Evolutionary conservation across 2,797 vertebrate species (phyloP), one percentile per base, ranked within the genome.

Genomic region (Geotrypetes seraphini): DNA sequence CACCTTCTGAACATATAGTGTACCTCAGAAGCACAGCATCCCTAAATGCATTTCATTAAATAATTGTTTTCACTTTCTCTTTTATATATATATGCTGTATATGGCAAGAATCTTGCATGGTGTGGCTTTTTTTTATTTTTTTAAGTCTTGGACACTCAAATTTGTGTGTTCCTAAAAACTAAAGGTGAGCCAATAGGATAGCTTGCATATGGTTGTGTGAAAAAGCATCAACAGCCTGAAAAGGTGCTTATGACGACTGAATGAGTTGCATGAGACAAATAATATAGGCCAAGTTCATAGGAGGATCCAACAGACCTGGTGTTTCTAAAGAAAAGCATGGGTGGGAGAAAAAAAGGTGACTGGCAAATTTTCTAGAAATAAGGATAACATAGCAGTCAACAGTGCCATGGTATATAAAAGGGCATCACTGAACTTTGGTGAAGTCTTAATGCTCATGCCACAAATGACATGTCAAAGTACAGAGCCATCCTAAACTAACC

Each of bases 211-310:
- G 75, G 71, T 63, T 61, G 63, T 89, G 87, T 90, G 87, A 85
- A 87, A 89, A 88, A 75, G 81, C 79, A 73, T 85, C 86, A 80
- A 75, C 84, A 47, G n/a, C n/a, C n/a, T n/a, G n/a, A n/a, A n/a
- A n/a, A n/a, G n/a, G n/a, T n/a, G n/a, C n/a, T n/a, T n/a, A n/a
- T n/a, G n/a, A n/a, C n/a, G n/a, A n/a, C n/a, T n/a, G n/a, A n/a
- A n/a, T n/a, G n/a, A n/a, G n/a, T n/a, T n/a, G n/a, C n/a, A n/a
- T n/a, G n/a, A n/a, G n/a, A n/a, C 64, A 58, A 53, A 44, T 35
- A 53, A 50, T 50, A 53, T 28, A 36, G 37, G 56, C 26, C 28
- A 32, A 9, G 37, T 52, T 43, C 39, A 39, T 39, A 58, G 59
- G 31, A 10, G 47, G 42, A 54, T 55, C 53, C 53, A 50, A 64